Percentiles rank a stretch among this genome's conserved stretches.
Evolutionary conservation across 2,797 vertebrate genomes (phyloP).

Genomic region (Acrossocheilus wenchowensis): DNA sequence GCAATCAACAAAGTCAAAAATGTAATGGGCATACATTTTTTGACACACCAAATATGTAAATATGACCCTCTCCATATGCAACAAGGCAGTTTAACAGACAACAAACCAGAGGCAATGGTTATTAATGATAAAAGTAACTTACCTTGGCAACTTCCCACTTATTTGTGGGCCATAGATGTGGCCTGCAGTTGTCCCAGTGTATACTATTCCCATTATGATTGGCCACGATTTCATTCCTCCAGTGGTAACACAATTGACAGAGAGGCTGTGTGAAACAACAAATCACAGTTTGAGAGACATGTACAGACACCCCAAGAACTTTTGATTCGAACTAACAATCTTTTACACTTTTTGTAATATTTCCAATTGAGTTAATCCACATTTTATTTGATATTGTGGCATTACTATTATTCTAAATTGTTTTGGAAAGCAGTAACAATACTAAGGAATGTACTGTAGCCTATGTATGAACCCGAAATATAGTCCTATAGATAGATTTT

Average conservation of each 20-base stretch:
- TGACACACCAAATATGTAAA: not conserved
- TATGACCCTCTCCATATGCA: not conserved
- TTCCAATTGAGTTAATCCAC: not conserved
- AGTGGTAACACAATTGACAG: slow-evolving; percentile 56
- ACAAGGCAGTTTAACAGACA: not conserved
- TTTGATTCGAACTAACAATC: not conserved
- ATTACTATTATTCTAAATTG: not conserved
- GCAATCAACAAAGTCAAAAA: not conserved
- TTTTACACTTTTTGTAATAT: not conserved
- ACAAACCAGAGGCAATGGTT: not conserved
- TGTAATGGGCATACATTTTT: not conserved
- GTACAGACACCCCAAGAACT: not conserved
- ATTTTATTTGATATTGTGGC: not conserved
- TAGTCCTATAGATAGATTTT: too few species aligned
- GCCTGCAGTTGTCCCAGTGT: slow-evolving; percentile 61
- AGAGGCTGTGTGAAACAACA: slow-evolving; percentile 31
- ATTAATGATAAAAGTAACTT: not conserved
- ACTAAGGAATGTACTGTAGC: too few species aligned
- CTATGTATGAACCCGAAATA: too few species aligned
- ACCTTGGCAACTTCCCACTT: slow-evolving; percentile 74
- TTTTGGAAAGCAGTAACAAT: not conserved
- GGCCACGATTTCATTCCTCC: slow-evolving; percentile 53
- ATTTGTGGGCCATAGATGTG: slow-evolving; percentile 59
- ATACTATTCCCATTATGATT: slow-evolving; percentile 31
- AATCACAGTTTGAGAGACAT: not conserved